Evolutionary conservation across 2,888 invertebrate species (phyloP), one percentile per base, ranked within the genome.

Genomic region (Cantharis lateralis): DNA sequence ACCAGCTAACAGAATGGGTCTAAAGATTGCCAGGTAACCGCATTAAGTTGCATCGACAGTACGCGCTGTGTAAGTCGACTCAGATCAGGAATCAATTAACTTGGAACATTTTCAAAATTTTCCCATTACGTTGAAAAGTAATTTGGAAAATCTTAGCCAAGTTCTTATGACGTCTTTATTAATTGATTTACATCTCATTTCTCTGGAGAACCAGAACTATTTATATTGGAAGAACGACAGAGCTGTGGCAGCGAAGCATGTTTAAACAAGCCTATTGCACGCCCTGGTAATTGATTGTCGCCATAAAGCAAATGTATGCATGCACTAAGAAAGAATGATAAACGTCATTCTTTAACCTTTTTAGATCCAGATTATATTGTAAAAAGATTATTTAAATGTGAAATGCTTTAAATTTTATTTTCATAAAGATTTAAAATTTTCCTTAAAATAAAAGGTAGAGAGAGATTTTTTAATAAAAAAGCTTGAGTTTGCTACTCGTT

Each of bases 271-370:
- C 77, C 78, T 77, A 81, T 78, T 80, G 80, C 78, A 78, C 78
- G 77, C 78, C 75, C 75, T 72, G 74, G 76, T 80, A 81, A 81
- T 80, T 80, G 81, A 81, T 81, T 79, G 79, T 80, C 74, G 68
- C 78, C 78, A 77, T 81, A 79, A 79, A 79, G 76, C 79, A 79
- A 80, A 80, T 78, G 77, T 78, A 81, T 81, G 80, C 78, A 81
- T 74, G 79, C 76, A 71, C 72, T 69, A 63, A 70, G 77, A 62
- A 70, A 68, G 71, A 78, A 77, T 80, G 79, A 81, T 80, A 79
- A 79, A 80, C 81, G 78, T 75, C 77, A 77, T 76, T 79, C 75
- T 79, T 76, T 75, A 76, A 79, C 77, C 77, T 77, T 70, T 66
- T 71, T 73, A 26, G 71, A 64, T 71, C 62, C 66, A 66, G 62